phyloP scores from a whole-genome alignment of 1,140 invertebrate genomes.

The Pseudomyrmex dendroicus region DNA sequence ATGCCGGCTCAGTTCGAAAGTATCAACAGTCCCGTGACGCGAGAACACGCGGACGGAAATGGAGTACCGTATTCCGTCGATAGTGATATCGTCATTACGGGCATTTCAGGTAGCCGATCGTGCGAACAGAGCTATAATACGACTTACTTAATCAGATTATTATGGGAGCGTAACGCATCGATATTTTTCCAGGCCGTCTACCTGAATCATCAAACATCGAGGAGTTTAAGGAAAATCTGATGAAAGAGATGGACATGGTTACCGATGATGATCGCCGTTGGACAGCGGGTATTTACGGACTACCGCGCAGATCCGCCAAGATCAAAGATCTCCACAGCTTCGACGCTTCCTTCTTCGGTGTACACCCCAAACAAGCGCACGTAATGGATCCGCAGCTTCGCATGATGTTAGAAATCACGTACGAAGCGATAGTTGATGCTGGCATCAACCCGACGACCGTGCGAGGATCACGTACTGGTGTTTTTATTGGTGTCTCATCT shows the following conservation, averaged over 20 bases:
- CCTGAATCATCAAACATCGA: constrained; percentile 95
- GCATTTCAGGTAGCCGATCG: constrained; percentile 89
- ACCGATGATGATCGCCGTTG: constrained; percentile 94
- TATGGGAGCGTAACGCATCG: not conserved
- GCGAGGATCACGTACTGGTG: constrained; percentile 94
- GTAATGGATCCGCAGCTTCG: constrained; percentile 98
- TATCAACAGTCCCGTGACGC: constrained; percentile 77
- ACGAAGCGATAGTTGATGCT: constrained; percentile 98
- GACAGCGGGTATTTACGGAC: constrained; percentile 90
- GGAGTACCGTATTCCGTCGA: constrained; percentile 78
- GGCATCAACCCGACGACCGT: constrained; percentile 93
- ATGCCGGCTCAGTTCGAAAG: constrained; percentile 88
- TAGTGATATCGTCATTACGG: constrained; percentile 94
- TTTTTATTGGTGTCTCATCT: constrained; percentile 94
- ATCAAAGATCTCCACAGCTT: constrained; percentile 95
- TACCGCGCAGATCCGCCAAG: constrained; percentile 95
- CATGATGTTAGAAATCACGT: constrained; percentile 95
- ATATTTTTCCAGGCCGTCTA: constrained; percentile 87
- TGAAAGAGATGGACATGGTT: constrained; percentile 94
- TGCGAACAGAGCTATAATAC: not conserved
- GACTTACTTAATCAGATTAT: not conserved
- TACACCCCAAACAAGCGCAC: constrained; percentile 96
- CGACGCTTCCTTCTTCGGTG: constrained; percentile 97
- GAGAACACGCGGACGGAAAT: constrained; percentile 72
- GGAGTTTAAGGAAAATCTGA: constrained; percentile 95